Percentiles rank a stretch among this genome's conserved stretches.
These are phyloP conservation scores for Apamea monoglypha DNA, from an alignment of 2,888 invertebrate genomes.

Conservation along the genomic window DNA sequence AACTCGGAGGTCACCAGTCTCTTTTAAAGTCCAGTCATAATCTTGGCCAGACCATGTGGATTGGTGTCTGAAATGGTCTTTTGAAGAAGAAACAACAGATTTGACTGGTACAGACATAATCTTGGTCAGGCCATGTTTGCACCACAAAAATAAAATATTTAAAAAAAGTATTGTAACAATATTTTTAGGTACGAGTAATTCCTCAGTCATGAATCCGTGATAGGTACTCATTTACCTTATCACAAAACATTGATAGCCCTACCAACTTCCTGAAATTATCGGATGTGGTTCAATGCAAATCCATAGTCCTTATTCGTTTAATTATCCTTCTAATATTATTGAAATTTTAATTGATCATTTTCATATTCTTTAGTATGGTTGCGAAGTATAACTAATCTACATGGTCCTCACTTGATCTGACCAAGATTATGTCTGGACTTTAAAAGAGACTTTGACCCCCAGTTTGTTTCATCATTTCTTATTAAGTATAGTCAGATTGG, in stretches of 20 bases:
- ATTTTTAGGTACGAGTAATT: conserved; percentile 3
- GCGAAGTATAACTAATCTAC: neutral
- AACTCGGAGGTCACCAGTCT: too few relatives aligned
- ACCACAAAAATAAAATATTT: neutral
- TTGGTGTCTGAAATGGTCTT: neutral
- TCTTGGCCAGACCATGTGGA: neutral
- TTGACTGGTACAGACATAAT: neutral
- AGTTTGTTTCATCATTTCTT: neutral
- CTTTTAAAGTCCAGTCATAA: neutral
- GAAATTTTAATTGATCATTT: neutral
- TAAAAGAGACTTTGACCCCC: neutral
- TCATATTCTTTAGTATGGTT: conserved; percentile 2
- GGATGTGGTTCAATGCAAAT: conserved; percentile 45
- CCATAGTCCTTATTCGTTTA: conserved; percentile 12
- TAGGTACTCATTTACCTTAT: conserved; percentile 36
- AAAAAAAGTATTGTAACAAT: conserved; percentile 2
- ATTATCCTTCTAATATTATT: conserved; percentile 2
- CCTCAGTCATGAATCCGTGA: neutral
- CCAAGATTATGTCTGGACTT: neutral
- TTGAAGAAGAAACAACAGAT: neutral
- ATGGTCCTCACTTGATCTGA: neutral
- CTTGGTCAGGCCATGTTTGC: too few relatives aligned
- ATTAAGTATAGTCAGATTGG: neutral
- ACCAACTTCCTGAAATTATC: conserved; percentile 31
- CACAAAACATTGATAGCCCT: conserved; percentile 19